phyloP scores from a whole-genome alignment of 53 echinoderm and acorn worm species.

The Astropecten irregularis region DNA sequence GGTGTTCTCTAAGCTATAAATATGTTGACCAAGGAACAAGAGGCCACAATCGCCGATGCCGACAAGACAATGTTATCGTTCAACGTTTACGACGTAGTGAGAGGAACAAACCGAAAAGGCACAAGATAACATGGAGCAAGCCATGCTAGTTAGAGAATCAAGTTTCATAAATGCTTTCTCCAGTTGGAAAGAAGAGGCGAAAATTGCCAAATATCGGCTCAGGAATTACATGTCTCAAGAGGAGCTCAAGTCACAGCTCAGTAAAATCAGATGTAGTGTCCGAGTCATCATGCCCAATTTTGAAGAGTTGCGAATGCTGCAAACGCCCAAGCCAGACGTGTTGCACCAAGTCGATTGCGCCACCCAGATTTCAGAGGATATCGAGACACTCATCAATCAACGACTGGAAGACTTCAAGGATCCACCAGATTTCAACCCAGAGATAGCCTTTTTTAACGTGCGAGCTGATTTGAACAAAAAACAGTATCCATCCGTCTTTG shows the following conservation, averaged over 20 bases:
- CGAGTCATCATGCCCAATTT: neutral
- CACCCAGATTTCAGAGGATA: neutral
- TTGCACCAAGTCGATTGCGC: neutral
- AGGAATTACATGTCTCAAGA: conserved; percentile 2
- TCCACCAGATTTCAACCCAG: no score
- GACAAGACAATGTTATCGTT: no score
- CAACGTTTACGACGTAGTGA: no score
- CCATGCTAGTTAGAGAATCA: neutral
- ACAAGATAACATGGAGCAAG: neutral
- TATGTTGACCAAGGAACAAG: no score
- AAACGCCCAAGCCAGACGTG: neutral
- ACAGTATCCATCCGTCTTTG: no score
- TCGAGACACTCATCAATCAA: neutral
- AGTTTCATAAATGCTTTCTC: neutral
- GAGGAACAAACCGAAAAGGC: neutral
- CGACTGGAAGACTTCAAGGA: neutral
- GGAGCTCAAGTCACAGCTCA: neutral
- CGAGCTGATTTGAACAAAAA: no score
- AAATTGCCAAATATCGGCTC: neutral
- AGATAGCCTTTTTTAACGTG: no score
- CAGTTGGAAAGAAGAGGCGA: neutral
- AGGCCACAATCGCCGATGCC: no score
- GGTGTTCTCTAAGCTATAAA: no score
- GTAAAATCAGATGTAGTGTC: neutral
- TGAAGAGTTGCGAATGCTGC: neutral